Percentiles rank a stretch among this genome's conserved stretches.
Evolutionary conservation across 2,888 invertebrate genomes (phyloP).

Genomic region (Polyommatus iphigenia): DNA sequence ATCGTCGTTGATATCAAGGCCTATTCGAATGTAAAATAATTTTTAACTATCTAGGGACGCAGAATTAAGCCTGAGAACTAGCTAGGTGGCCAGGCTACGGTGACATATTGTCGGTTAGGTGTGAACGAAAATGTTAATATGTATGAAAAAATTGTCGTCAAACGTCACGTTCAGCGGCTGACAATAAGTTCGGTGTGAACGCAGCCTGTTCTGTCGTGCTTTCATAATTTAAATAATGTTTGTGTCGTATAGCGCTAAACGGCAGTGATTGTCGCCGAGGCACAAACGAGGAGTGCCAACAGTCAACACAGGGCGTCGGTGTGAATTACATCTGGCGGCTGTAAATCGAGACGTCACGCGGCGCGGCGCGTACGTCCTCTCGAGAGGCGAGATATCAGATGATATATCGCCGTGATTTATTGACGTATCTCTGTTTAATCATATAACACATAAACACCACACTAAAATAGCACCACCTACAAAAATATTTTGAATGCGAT

Average conservation of each 20-base stretch:
- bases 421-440: constrained; percentile 36
- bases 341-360: constrained; percentile 64
- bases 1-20: too few relatives aligned
- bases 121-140: too few relatives aligned
- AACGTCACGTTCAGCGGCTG: too few relatives aligned
- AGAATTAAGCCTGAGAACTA: too few relatives aligned
- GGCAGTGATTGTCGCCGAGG: constrained; percentile 44
- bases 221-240: constrained; percentile 49
- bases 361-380: constrained; percentile 52
- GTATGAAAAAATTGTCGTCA: too few relatives aligned
- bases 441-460: neutral
- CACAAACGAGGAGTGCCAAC: constrained; percentile 52
- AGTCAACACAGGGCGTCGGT: constrained; percentile 56
- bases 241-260: constrained; percentile 60
- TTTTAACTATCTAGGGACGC: too few relatives aligned
- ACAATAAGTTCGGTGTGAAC: too few relatives aligned
- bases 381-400: constrained; percentile 64
- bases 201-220: constrained; percentile 25
- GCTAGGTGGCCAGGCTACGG: too few relatives aligned
- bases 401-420: constrained; percentile 57
- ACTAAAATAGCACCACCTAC: neutral
- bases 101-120: too few relatives aligned
- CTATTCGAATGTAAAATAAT: too few relatives aligned
- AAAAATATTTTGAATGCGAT: neutral
- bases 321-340: constrained; percentile 65